Conservation (phyloP, 2,113 vertebrate genomes). For the Redunca redunca region DNA sequence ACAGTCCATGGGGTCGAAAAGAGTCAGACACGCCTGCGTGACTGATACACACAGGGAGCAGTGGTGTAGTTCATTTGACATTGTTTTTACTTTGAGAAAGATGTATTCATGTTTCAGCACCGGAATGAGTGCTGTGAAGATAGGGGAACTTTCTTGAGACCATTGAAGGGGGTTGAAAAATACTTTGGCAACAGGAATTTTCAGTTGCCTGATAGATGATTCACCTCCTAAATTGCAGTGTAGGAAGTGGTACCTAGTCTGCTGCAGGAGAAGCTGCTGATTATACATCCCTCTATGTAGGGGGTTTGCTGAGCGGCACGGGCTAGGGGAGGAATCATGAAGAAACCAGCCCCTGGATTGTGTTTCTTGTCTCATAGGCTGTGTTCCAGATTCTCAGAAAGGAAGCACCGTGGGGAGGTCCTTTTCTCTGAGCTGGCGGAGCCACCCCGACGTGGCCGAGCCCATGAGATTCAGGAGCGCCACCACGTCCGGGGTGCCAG, state of each 20-base stretch:
- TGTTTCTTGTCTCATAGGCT: constrained; percentile 79
- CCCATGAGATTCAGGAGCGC: constrained; percentile 97
- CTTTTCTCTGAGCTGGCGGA: constrained; percentile 97
- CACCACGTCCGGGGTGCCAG: constrained; percentile 95
- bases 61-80: background rate
- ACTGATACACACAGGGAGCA: background rate
- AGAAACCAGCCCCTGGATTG: background rate
- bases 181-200: background rate
- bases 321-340: background rate
- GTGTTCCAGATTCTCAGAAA: constrained; percentile 88
- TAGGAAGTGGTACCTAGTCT: background rate
- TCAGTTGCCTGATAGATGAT: background rate
- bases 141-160: background rate
- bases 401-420: constrained; percentile 88
- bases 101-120: background rate
- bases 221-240: background rate
- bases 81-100: background rate
- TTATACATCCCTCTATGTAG: background rate
- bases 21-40: background rate
- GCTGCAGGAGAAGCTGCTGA: background rate
- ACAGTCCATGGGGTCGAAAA: background rate
- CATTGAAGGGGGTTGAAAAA: background rate
- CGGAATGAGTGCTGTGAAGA: background rate
- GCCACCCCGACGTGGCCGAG: constrained; percentile 89
- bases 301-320: background rate